Evolutionary conservation across 2,888 invertebrate species (phyloP).

Genomic region (Chalcis sispes): DNA sequence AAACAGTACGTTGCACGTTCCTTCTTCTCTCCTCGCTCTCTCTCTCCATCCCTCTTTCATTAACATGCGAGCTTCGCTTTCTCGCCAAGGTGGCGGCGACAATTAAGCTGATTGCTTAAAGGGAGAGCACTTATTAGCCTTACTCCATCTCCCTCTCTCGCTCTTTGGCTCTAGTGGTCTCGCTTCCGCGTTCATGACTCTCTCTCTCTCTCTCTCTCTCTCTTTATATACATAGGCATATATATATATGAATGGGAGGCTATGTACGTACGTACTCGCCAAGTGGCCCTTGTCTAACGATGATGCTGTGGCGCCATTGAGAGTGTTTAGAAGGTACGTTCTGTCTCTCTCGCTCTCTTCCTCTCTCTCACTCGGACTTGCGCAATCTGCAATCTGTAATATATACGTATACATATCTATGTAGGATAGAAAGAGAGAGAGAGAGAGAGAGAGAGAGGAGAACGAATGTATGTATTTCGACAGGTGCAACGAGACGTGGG

Average conservation of each 20-base stretch:
- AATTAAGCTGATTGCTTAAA: conserved; percentile 57
- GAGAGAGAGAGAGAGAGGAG: neutral
- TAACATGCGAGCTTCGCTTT: conserved; percentile 50
- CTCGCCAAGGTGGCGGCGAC: conserved; percentile 54
- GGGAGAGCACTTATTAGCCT: conserved; percentile 55
- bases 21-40: neutral
- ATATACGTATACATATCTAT: neutral
- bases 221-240: neutral
- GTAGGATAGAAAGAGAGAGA: too few species aligned
- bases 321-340: conserved; percentile 19
- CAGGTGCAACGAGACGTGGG: too few species aligned
- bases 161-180: conserved; percentile 53
- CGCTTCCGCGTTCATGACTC: neutral
- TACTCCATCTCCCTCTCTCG: neutral
- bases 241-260: too few species aligned
- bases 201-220: neutral
- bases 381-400: neutral
- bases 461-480: too few species aligned
- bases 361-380: neutral
- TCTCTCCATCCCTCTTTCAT: conserved; percentile 26
- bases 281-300: conserved; percentile 45
- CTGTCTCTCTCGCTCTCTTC: neutral
- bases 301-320: conserved; percentile 24
- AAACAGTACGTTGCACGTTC: neutral
- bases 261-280: neutral